phyloP scores from a whole-genome alignment of 2,888 invertebrate genomes.

The Volucella inflata region DNA sequence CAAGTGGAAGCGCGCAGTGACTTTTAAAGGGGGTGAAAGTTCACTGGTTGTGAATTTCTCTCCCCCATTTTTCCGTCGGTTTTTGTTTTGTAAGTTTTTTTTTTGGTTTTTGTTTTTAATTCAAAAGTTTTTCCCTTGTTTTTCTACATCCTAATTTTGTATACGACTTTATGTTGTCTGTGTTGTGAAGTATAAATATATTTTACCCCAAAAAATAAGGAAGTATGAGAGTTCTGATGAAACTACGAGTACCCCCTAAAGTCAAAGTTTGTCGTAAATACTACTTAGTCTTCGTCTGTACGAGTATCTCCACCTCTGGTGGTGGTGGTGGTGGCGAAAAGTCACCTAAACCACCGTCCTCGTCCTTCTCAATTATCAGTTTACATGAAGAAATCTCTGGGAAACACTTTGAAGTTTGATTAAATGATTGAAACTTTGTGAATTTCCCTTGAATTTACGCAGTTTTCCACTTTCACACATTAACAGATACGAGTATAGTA shows the following conservation, averaged over 20 bases:
- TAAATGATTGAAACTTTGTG: constrained; percentile 68
- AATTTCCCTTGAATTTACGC: constrained; percentile 42
- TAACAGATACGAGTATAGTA: background rate
- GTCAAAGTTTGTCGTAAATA: constrained; percentile 46
- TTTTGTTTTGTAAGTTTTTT: background rate
- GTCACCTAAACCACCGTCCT: background rate
- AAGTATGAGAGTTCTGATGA: constrained; percentile 26
- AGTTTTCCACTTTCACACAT: background rate
- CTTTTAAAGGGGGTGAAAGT: constrained; percentile 61
- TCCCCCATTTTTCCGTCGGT: background rate
- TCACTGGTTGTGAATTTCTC: constrained; percentile 43
- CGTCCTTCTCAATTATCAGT: constrained; percentile 58
- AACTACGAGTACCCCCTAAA: constrained; percentile 50
- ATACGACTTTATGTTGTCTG: constrained; percentile 15
- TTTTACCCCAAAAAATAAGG: background rate
- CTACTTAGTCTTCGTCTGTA: background rate
- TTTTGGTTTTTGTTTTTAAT: constrained; percentile 1
- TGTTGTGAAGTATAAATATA: constrained; percentile 15
- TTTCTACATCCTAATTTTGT: constrained; percentile 61
- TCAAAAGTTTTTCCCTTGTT: constrained; percentile 53
- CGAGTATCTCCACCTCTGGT: background rate
- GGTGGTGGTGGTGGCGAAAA: background rate
- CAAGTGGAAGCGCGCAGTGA: constrained; percentile 57
- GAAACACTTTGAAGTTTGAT: constrained; percentile 74
- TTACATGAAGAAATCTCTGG: constrained; percentile 72